phyloP scores from a whole-genome alignment of 2,113 vertebrate genomes.

The Cacatua alba region DNA sequence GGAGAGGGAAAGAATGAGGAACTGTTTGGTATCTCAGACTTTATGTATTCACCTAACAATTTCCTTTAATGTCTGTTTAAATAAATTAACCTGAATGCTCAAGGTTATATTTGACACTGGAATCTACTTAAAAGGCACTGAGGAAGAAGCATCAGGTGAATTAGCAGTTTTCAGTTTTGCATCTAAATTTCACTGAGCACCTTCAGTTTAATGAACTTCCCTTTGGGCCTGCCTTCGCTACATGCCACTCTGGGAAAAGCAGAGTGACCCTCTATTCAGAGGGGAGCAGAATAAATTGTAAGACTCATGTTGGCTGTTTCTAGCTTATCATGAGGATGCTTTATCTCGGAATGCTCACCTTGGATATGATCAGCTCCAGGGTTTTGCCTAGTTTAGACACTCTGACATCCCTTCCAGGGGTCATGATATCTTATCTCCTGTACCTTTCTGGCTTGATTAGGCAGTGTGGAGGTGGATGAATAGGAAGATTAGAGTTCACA shows the following conservation, averaged over 20 bases:
- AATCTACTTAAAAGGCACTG: background rate
- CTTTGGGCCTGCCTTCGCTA: background rate
- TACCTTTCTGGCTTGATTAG: background rate
- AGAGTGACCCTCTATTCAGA: background rate
- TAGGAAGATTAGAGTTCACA: background rate
- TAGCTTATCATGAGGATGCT: background rate
- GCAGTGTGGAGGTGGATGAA: background rate
- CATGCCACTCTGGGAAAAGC: background rate
- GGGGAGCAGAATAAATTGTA: background rate
- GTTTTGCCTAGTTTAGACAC: background rate
- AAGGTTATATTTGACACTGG: conserved; percentile 20
- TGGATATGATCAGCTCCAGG: background rate
- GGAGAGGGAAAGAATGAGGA: conserved; percentile 42
- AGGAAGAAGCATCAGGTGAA: conserved; percentile 17
- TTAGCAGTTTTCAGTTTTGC: background rate
- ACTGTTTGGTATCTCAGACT: conserved; percentile 23
- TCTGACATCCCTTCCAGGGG: background rate
- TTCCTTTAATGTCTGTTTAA: conserved; percentile 47
- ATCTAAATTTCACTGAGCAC: background rate
- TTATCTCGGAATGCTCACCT: background rate
- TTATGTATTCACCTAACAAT: conserved; percentile 2
- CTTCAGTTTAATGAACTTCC: background rate
- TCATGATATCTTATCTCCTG: background rate
- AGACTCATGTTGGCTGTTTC: background rate
- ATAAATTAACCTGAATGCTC: conserved; percentile 42